Evolutionary conservation across 2,113 vertebrate species (phyloP), one percentile per base, ranked within the genome.

Genomic region (Calypte anna): DNA sequence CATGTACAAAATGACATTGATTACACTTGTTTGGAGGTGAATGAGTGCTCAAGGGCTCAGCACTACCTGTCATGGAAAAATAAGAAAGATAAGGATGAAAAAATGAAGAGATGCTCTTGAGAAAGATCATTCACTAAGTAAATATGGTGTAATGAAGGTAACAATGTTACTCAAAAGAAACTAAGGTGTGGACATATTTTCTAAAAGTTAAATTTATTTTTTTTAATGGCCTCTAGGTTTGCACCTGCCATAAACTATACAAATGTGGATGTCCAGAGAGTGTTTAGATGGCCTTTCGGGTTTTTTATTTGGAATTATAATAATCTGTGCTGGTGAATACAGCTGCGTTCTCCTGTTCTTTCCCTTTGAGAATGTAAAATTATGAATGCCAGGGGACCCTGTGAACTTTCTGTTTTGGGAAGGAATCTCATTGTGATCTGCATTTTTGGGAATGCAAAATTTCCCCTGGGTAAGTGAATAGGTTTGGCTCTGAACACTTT

Each of bases 321-420:
- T 88, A 94, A 63, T 67, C 23, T 80, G 11, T 63, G 28, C 33
- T 77, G 31, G 14, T 33, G 61, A 82, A 70, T 91, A 63, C 93
- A 94, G 63, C 87, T 96, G 94, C 5, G 33, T 80, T 92, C 78
- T 85, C 40, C 44, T 82, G 54, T 25, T 91, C 50, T 87, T 93
- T 91, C 5, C 18, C 9, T 95, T 75, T 90, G 66, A 76, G 46
- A 54, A 11, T 66, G n/a, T 82, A 74, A 93, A 95, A 82, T 70
- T 91, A 58, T 55, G 70, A 20, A 28, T 67, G 55, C 6, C 84
- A 68, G 38, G 82, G 72, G 90, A 96, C 59, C 3, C 40, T n/a
- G 43, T 94, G 85, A 94, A 91, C 88, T 94, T 96, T 86, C 75
- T 91, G 75, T 22, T 86, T 90, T 80, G 67, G 70, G 88, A 69